Percentiles rank a stretch among this genome's conserved stretches.
These are phyloP conservation scores for Rhagoletis pomonella DNA, from an alignment of 1,140 invertebrate species.

Conservation along the genomic window DNA sequence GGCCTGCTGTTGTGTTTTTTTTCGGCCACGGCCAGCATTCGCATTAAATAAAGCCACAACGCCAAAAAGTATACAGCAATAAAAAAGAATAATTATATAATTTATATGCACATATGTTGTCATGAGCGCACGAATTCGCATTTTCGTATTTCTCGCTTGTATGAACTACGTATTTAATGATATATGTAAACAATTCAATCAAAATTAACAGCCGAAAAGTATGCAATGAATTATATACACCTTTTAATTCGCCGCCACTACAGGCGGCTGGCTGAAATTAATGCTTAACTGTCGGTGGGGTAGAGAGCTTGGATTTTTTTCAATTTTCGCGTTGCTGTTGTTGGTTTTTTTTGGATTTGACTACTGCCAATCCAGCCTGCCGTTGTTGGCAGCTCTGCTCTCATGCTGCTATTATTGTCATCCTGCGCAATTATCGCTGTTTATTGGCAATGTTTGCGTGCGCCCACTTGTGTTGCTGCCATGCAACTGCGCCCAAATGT, in stretches of 20 bases:
- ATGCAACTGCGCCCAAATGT: conserved; percentile 12
- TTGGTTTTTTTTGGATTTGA: neutral
- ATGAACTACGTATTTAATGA: conserved; percentile 6
- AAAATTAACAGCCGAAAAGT: conserved; percentile 27
- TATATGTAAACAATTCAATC: conserved; percentile 51
- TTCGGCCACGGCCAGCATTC: neutral
- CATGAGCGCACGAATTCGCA: neutral
- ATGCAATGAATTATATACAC: conserved; percentile 29
- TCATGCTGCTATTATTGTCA: neutral
- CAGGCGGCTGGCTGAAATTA: neutral
- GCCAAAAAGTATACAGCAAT: conserved; percentile 36
- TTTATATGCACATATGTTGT: conserved; percentile 44
- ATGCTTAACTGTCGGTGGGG: neutral
- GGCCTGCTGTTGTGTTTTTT: neutral
- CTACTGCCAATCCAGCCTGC: neutral
- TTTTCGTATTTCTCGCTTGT: neutral
- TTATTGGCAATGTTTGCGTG: neutral
- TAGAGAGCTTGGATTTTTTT: neutral
- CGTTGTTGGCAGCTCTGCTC: neutral
- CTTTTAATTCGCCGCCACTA: neutral
- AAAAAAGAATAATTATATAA: conserved; percentile 5
- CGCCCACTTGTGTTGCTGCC: neutral
- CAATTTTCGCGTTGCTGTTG: neutral
- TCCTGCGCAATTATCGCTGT: conserved; percentile 7
- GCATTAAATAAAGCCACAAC: conserved; percentile 1